Evolutionary conservation across 2,888 invertebrate species (phyloP).

Genomic region (Spodoptera exigua): DNA sequence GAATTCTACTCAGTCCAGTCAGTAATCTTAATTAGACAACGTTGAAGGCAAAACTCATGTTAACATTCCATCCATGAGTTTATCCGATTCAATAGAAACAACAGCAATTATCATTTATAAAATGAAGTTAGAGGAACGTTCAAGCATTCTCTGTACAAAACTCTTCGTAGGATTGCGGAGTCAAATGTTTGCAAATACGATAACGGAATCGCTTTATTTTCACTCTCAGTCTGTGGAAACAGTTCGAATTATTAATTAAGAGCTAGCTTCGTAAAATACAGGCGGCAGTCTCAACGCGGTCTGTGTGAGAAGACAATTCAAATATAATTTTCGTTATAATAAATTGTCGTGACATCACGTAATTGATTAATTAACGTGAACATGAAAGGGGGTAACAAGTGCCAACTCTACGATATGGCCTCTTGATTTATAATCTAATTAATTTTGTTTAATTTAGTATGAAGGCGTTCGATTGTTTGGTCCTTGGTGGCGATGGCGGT

Average conservation of each 20-base stretch:
- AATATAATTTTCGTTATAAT: conserved; percentile 66
- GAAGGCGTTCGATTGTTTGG: conserved; percentile 50
- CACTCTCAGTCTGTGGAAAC: conserved; percentile 57
- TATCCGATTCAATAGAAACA: conserved; percentile 17
- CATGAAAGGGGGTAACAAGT: conserved; percentile 61
- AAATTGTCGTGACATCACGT: conserved; percentile 68
- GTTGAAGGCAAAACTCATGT: neutral
- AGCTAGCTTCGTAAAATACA: conserved; percentile 65
- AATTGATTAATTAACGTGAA: conserved; percentile 61
- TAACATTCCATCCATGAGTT: conserved; percentile 5
- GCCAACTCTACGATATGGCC: conserved; percentile 56
- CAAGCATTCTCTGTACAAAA: conserved; percentile 18
- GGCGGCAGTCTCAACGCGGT: conserved; percentile 27
- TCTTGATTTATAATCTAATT: conserved; percentile 62
- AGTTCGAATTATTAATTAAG: conserved; percentile 73
- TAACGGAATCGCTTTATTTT: conserved; percentile 76
- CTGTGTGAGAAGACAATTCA: conserved; percentile 46
- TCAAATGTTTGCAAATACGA: conserved; percentile 73
- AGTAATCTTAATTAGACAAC: no score
- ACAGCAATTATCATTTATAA: conserved; percentile 30
- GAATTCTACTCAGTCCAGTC: no score
- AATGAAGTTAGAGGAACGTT: conserved; percentile 18
- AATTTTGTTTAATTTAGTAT: conserved; percentile 60
- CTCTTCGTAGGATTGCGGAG: conserved; percentile 56
- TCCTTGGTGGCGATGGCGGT: conserved; percentile 13